Evolutionary conservation across 2,888 invertebrate genomes (phyloP).

Genomic region (Phortica okadai): DNA sequence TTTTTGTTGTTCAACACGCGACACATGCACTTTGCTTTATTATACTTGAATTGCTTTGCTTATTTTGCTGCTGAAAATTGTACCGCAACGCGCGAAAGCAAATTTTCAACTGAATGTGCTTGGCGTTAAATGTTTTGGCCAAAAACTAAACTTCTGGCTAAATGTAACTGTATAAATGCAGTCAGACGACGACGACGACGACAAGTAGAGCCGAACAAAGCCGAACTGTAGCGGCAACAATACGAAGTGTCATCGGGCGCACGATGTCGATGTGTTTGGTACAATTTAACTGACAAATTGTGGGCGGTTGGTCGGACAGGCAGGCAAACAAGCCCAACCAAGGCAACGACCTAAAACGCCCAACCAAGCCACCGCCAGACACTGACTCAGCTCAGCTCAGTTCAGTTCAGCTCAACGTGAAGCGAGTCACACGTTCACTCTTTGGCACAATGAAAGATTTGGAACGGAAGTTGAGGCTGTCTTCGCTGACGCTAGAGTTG

Average conservation of each 20-base stretch:
- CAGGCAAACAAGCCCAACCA: too few species aligned
- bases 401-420: too few species aligned
- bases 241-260: not conserved
- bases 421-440: not conserved
- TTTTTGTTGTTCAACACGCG: too few species aligned
- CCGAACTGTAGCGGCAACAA: not conserved
- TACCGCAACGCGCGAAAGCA: conserved; percentile 53
- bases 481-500: conserved; percentile 35
- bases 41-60: conserved; percentile 7
- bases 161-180: not conserved
- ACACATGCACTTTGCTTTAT: too few species aligned
- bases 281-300: not conserved
- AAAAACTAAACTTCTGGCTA: conserved; percentile 27
- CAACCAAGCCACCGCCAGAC: too few species aligned
- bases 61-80: not conserved
- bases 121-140: conserved; percentile 51
- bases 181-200: not conserved
- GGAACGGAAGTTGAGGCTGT: conserved; percentile 43
- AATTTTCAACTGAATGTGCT: conserved; percentile 63
- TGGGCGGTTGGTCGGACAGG: too few species aligned
- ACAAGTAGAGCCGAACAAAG: not conserved
- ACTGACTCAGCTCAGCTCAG: too few species aligned
- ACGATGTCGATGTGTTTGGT: not conserved
- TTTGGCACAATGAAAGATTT: conserved; percentile 10
- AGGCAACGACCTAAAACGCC: too few species aligned